Evolutionary conservation across 2,797 vertebrate genomes (phyloP).

Genomic region (Cyprinella venusta): DNA sequence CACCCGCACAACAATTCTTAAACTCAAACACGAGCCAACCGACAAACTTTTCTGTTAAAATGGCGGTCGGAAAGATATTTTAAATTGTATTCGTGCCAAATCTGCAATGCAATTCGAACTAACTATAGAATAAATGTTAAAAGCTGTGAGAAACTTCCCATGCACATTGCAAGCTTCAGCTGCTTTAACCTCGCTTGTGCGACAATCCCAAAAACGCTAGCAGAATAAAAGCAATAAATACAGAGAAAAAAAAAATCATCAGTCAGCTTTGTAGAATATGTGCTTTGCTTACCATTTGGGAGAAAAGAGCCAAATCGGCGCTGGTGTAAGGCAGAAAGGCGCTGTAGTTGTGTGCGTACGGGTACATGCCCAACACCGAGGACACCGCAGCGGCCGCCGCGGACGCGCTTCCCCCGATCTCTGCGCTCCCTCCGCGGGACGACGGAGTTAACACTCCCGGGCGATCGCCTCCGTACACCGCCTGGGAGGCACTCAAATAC

Average conservation of each 20-base stretch:
- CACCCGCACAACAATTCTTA: background rate
- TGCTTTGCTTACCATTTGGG: constrained; percentile 89
- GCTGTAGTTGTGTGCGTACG: constrained; percentile 94
- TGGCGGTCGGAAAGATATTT: background rate
- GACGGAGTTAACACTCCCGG: constrained; percentile 88
- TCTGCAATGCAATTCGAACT: background rate
- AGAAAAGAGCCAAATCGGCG: constrained; percentile 93
- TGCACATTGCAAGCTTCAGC: background rate
- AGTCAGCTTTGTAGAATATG: background rate
- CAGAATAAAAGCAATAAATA: background rate
- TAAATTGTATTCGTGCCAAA: background rate
- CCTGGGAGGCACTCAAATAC: constrained; percentile 92
- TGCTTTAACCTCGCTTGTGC: background rate
- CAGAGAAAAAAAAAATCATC: background rate
- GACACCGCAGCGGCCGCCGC: constrained; percentile 88
- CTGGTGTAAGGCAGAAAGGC: constrained; percentile 95
- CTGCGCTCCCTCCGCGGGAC: constrained; percentile 85
- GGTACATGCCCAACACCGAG: constrained; percentile 96
- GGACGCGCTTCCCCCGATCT: constrained; percentile 84
- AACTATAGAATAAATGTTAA: background rate
- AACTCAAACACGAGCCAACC: background rate
- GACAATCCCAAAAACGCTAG: background rate
- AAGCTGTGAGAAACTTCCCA: constrained; percentile 4
- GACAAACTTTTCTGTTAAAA: constrained; percentile 5
- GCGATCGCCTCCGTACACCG: constrained; percentile 90